Conservation (phyloP, 2,888 invertebrate species). For the Ceriagrion tenellum region DNA sequence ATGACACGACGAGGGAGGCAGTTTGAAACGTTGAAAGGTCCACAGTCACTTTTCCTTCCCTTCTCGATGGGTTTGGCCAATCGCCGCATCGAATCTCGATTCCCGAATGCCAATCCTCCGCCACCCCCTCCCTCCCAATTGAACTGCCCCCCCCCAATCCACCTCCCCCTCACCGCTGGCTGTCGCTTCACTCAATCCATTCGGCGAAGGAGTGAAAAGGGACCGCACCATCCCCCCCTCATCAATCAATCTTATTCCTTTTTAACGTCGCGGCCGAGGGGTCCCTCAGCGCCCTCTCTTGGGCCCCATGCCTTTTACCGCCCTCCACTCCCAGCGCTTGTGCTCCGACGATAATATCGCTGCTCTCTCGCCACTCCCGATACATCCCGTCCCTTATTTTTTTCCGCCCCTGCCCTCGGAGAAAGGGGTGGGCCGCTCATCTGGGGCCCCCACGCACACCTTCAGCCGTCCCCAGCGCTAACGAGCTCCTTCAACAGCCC, state of each 20-base stretch:
- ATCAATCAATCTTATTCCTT: constrained; percentile 48
- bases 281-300: not conserved
- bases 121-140: not conserved
- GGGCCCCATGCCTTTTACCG: not conserved
- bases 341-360: not conserved
- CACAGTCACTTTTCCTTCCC: not conserved
- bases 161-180: not conserved
- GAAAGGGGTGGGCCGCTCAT: not conserved
- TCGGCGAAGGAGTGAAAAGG: not conserved
- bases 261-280: not conserved
- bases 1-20: no score
- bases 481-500: constrained; percentile 58
- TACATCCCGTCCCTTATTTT: constrained; percentile 16
- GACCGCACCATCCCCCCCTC: not conserved
- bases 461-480: constrained; percentile 23
- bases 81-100: not conserved
- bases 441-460: not conserved
- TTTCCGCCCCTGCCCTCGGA: not conserved
- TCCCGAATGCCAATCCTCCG: not conserved
- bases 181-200: not conserved
- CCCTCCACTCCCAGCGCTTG: constrained; percentile 2
- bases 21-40: no score
- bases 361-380: not conserved
- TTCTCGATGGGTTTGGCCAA: not conserved
- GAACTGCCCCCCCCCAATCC: not conserved